These are phyloP conservation scores for Spongilla lacustris DNA, from an alignment of 37 sponge, comb jelly and placozoan genomes.

Conservation along the genomic window DNA sequence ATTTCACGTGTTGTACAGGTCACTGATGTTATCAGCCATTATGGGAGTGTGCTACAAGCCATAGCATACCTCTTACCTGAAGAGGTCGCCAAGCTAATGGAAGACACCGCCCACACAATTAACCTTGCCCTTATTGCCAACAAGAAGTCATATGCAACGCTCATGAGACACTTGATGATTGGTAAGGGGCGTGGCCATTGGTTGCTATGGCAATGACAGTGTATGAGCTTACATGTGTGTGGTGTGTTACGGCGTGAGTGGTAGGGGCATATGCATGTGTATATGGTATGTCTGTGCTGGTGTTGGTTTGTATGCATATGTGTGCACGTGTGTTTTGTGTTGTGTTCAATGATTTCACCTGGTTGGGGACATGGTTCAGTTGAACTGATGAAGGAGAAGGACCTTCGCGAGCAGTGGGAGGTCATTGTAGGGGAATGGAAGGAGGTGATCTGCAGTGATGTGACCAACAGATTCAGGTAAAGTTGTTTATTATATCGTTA, in stretches of 20 bases:
- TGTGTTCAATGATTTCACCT: background rate
- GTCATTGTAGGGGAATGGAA: conserved; percentile 34
- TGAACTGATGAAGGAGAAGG: conserved; percentile 28
- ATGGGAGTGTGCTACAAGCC: conserved; percentile 11
- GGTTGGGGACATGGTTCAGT: background rate
- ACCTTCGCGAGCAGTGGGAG: conserved; percentile 27
- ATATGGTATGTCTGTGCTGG: background rate
- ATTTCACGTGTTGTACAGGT: too few species aligned
- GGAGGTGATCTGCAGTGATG: conserved; percentile 15
- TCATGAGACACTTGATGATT: conserved; percentile 32
- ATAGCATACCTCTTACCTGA: conserved; percentile 51
- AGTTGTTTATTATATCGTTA: background rate
- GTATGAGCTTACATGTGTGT: conserved; percentile 9
- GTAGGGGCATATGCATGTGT: background rate
- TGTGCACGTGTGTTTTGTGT: background rate
- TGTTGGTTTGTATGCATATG: background rate
- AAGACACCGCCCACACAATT: conserved; percentile 48
- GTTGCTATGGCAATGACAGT: background rate
- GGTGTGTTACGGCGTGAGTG: background rate
- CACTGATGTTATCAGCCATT: conserved; percentile 17
- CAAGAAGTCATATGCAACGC: conserved; percentile 35
- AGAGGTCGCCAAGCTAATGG: conserved; percentile 50
- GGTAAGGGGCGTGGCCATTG: conserved; percentile 13
- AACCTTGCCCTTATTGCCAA: conserved; percentile 62
- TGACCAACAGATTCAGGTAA: conserved; percentile 38